phyloP scores from a whole-genome alignment of 2,888 invertebrate species.

The Hofmannophila pseudospretella region DNA sequence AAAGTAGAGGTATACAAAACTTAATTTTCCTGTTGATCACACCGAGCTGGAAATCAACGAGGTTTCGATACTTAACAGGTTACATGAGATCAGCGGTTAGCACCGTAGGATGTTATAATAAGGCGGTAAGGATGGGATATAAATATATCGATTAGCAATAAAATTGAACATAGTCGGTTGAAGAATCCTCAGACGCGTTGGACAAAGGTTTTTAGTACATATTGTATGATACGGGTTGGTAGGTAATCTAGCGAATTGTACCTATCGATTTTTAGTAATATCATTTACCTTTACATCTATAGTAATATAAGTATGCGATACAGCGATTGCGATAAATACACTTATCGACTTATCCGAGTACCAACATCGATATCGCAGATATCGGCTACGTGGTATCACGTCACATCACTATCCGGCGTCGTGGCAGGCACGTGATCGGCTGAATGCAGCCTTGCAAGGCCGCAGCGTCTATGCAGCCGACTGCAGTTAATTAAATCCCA shows the following conservation, averaged over 20 bases:
- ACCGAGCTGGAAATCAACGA: background rate
- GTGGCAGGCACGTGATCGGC: slow-evolving; percentile 44
- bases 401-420: slow-evolving; percentile 17
- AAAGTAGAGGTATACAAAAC: no score
- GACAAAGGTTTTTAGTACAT: no score
- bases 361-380: slow-evolving; percentile 1
- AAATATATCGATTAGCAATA: background rate
- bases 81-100: background rate
- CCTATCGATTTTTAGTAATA: no score
- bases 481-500: slow-evolving; percentile 66
- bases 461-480: slow-evolving; percentile 62
- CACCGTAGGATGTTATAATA: background rate
- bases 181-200: no score
- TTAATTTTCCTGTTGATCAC: background rate
- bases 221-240: no score
- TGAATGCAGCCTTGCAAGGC: slow-evolving; percentile 68
- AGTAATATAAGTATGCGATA: no score
- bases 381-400: background rate
- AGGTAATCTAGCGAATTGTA: no score
- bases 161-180: no score
- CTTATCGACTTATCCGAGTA: no score
- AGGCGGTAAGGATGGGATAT: background rate
- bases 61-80: slow-evolving; percentile 6
- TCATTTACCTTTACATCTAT: no score
- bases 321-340: no score